Evolutionary conservation across 2,113 vertebrate species (phyloP), one percentile per base, ranked within the genome.

Genomic region (Pitta sordida): DNA sequence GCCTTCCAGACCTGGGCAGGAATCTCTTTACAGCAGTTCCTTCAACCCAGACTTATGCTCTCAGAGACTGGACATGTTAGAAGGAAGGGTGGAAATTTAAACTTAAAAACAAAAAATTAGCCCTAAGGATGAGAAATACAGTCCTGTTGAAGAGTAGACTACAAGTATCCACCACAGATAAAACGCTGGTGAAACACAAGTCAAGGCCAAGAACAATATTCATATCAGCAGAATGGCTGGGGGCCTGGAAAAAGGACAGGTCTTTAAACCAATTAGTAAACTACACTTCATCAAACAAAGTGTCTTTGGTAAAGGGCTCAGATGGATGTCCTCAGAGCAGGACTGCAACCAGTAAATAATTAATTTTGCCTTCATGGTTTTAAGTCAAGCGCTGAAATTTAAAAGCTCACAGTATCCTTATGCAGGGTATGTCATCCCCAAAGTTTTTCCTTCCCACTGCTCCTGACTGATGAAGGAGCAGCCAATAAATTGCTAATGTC

Each of bases 211-310:
- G 86, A 76, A 78, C 64, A 90, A 22, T 43, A n/a, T 8, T 44
- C 1, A 3, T 34, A 69, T 44, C 82, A 87, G 64, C 88, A 71
- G 39, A 75, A 67, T 92, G 89, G 81, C 93, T 63, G 55, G 55
- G 6, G 1, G 82, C 84, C 87, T 95, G 84, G 93, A 80, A 94
- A 86, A 94, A 90, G 56, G 49, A 80, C 79, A 73, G 64, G 68
- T 79, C 82, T 90, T 87, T 52, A 89, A 64, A 80, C 20, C 78
- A 92, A 89, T 83, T 92, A 92, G 85, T 90, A 77, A 94, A 70
- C 68, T 76, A 29, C 69, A 62, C 37, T 95, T 65, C 63, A 74
- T 91, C 91, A 79, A 95, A 85, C 41, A 63, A 73, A 83, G 52
- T 30, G 43, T 41, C 62, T 90, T 41, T 83, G 75, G 67, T 80